Base-by-base conservation (phyloP, 1,140 invertebrate genomes). In the Diuraphis noxia region DNA sequence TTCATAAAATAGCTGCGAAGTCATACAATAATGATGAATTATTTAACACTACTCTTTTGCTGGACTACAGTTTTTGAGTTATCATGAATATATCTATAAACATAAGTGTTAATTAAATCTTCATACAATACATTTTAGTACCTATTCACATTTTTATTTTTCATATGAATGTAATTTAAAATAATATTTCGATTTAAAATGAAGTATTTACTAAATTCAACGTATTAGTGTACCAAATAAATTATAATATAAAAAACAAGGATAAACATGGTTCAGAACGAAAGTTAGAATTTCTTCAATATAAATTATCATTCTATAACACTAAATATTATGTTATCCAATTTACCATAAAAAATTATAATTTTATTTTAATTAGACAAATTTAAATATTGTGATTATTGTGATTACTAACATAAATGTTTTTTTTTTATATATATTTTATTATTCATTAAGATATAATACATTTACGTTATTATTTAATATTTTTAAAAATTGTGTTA, bases 31-130 rank as follows among this genome's bases (percentile, higher is more conserved):
- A 36, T 36, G 72, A 38, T 82, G 9, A 41, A 82, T 85, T 43
- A 7, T 43, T 41, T 82, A 40, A 41, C 38, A 13, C 1, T n/a
- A 30, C 30, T 41, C 17, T 40, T 23, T 7, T 85, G 41, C 41
- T 41, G n/a, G 46, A n/a, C 34, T 85, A 43, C 25, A n/a, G 41
- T 85, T 85, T 85, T 21, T 41, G 81, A n/a, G n/a, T 25, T 43
- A 43, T 85, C 30, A 43, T 85, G 40, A 85, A 43, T 43, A 85
- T 46, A 85, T 85, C 17, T 85, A 85, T 85, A 85, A 85, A 46
- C 10, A 85, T 34, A 85, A 43, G 19, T 85, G 41, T 46, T 85
- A 85, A 85, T 85, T 81, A 34, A 43, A 34, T n/a, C 1, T 17
- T 7, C 0, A 46, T 85, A n/a, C 30, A 43, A 21, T 85, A 85